Conservation (phyloP, 2,888 invertebrate genomes). For the Iselma pallidipennis region DNA sequence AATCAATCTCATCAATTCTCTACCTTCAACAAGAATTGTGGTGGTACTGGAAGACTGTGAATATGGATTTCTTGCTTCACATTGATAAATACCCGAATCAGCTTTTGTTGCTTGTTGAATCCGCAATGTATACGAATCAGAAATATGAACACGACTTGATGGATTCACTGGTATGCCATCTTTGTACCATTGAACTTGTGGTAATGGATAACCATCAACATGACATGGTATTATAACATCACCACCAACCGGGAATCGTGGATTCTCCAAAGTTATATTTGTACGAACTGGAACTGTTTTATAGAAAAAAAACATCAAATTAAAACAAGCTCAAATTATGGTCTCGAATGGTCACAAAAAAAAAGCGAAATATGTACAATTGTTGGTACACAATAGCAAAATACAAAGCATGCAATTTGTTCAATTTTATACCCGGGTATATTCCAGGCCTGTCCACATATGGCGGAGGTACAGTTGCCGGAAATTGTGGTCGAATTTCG, state of each 20-base stretch:
- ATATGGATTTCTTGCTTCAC: constrained; percentile 79
- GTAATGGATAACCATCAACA: constrained; percentile 77
- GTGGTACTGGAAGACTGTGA: constrained; percentile 67
- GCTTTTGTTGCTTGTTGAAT: constrained; percentile 65
- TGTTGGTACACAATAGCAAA: too few relatives aligned
- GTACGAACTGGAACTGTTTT: constrained; percentile 68
- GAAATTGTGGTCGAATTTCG: constrained; percentile 11
- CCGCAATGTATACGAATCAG: constrained; percentile 60
- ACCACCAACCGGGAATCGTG: constrained; percentile 66
- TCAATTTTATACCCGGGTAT: constrained; percentile 2
- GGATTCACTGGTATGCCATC: constrained; percentile 64
- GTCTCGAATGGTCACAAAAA: too few relatives aligned
- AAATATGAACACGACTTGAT: constrained; percentile 65
- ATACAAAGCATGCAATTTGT: too few relatives aligned
- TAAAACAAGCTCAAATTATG: too few relatives aligned
- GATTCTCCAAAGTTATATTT: constrained; percentile 62
- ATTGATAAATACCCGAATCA: constrained; percentile 83
- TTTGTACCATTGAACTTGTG: constrained; percentile 81
- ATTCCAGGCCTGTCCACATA: constrained; percentile 33
- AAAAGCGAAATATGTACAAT: too few relatives aligned
- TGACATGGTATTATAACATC: constrained; percentile 74
- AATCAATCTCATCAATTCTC: not conserved
- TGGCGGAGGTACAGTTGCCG: constrained; percentile 36
- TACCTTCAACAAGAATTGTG: constrained; percentile 77
- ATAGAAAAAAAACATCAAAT: too few relatives aligned